Conservation (phyloP, 1,140 invertebrate genomes). For the Schlechtendalia chinensis region DNA sequence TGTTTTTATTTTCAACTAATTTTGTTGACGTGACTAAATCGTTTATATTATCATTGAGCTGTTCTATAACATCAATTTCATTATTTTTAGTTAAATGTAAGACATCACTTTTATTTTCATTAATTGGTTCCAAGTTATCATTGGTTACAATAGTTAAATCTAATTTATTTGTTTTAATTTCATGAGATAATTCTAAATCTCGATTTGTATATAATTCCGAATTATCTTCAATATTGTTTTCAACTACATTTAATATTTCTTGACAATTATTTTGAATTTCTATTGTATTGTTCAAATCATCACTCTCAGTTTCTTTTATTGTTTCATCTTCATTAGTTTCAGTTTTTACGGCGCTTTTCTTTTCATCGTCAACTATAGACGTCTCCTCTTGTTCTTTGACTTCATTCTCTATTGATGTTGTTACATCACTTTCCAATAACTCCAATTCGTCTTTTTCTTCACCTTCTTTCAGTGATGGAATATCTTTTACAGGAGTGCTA, state of each 20-base stretch:
- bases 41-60: background rate
- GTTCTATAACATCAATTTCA: constrained; percentile 3
- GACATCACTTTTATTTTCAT: background rate
- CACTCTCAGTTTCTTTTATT: background rate
- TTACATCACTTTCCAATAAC: background rate
- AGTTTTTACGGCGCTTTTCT: background rate
- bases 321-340: background rate
- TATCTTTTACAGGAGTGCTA: constrained; percentile 21
- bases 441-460: background rate
- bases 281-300: background rate
- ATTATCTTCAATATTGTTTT: constrained; percentile 50
- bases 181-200: background rate
- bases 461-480: background rate
- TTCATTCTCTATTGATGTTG: background rate
- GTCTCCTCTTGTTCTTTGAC: background rate
- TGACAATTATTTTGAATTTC: constrained; percentile 20
- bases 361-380: background rate
- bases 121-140: background rate
- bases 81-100: background rate
- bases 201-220: constrained; percentile 49
- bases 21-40: background rate
- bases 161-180: background rate
- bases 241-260: constrained; percentile 42
- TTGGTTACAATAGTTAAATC: background rate
- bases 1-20: background rate